Conservation (phyloP, 2,797 vertebrate genomes). For the Pseudochromis fuscus region DNA sequence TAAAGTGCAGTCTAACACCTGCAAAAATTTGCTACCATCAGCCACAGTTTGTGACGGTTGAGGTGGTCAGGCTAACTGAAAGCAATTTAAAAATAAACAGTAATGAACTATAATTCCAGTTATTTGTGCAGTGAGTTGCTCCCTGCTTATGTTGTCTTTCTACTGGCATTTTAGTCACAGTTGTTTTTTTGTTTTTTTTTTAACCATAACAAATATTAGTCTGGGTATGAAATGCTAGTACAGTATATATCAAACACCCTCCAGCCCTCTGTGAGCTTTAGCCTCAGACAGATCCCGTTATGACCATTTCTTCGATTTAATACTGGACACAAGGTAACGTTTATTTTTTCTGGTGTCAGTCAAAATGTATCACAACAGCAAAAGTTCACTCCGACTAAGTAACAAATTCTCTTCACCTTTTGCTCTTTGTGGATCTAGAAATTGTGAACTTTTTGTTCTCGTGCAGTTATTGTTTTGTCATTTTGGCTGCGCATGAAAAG, state of each 20-base stretch:
- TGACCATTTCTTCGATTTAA: constrained; percentile 3
- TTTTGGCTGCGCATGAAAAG: constrained; percentile 35
- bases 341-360: not conserved
- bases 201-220: constrained; percentile 1
- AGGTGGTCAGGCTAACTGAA: constrained; percentile 52
- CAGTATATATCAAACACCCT: constrained; percentile 1
- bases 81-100: constrained; percentile 64
- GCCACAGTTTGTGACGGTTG: constrained; percentile 58
- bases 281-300: not conserved
- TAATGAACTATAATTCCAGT: constrained; percentile 61
- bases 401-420: constrained; percentile 10
- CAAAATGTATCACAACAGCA: constrained; percentile 11
- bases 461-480: constrained; percentile 13
- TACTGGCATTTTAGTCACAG: constrained; percentile 14
- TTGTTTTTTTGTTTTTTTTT: constrained; percentile 19
- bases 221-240: constrained; percentile 9
- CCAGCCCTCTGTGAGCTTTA: constrained; percentile 2
- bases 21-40: constrained; percentile 73
- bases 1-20: constrained; percentile 80
- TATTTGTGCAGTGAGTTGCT: constrained; percentile 42
- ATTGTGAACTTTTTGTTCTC: constrained; percentile 6
- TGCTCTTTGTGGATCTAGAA: not conserved
- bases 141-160: constrained; percentile 34
- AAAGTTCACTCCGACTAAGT: not conserved
- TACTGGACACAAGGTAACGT: not conserved